Percentiles rank a stretch among this genome's conserved stretches.
phyloP scores from a whole-genome alignment of 2,113 vertebrate genomes.

The Natator depressus region DNA sequence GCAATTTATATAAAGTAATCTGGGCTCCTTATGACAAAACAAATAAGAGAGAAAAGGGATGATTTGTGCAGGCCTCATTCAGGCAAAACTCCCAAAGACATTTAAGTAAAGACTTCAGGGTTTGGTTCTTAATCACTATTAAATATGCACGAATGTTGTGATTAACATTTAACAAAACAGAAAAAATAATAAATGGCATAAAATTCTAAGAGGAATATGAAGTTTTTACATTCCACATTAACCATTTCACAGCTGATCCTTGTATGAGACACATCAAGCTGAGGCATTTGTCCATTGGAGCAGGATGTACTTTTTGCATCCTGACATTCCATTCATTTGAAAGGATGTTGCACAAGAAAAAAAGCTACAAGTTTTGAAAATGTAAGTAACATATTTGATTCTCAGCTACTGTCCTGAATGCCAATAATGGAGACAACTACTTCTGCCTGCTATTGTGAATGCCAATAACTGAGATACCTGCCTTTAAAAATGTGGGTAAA shows the following conservation, averaged over 20 bases:
- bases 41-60: neutral
- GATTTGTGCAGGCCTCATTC: neutral
- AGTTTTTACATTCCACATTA: neutral
- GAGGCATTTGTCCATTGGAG: neutral
- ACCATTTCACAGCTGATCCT: neutral
- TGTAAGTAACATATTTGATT: neutral
- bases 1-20: constrained; percentile 1
- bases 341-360: neutral
- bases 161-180: neutral
- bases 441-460: neutral
- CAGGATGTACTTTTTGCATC: neutral
- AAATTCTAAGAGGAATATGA: neutral
- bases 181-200: neutral
- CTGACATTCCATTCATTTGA: neutral
- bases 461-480: neutral
- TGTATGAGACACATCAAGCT: neutral
- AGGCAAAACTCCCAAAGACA: neutral
- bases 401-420: neutral
- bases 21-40: neutral
- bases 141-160: neutral
- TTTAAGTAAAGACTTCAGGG: neutral
- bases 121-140: constrained; percentile 5
- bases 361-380: neutral
- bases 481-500: neutral
- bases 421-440: neutral